These are phyloP conservation scores for Dicaeum eximium DNA, from an alignment of 2,113 vertebrate genomes.

Conservation along the genomic window DNA sequence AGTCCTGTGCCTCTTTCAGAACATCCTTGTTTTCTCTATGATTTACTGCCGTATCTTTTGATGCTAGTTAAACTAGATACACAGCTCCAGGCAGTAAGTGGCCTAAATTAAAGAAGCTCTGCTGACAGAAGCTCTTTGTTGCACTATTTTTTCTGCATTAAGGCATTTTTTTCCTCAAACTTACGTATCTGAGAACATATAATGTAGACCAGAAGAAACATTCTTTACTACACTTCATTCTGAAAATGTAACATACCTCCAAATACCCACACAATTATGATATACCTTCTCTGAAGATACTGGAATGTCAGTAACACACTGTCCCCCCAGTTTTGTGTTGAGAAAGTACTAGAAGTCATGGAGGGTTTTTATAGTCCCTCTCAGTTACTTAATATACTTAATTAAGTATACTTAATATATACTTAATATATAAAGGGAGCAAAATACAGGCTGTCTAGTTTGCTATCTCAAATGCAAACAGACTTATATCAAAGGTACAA, in stretches of 20 bases:
- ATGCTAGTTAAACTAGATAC: constrained; percentile 29
- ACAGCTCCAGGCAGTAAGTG: constrained; percentile 28
- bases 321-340: background rate
- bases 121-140: background rate
- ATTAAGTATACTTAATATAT: no score
- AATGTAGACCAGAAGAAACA: background rate
- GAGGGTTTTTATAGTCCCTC: background rate
- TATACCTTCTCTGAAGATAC: background rate
- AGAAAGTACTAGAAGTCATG: background rate
- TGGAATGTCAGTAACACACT: background rate
- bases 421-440: background rate
- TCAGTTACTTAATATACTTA: background rate
- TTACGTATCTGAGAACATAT: background rate
- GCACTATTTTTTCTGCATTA: background rate
- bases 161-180: background rate
- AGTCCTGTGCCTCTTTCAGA: background rate
- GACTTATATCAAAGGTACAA: background rate
- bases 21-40: constrained; percentile 13
- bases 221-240: background rate
- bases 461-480: background rate
- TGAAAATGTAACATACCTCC: background rate
- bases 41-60: background rate
- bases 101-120: constrained; percentile 36
- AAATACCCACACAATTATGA: background rate
- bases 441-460: background rate